phyloP scores from a whole-genome alignment of 1,140 invertebrate genomes.

The Bemisia tabaci region DNA sequence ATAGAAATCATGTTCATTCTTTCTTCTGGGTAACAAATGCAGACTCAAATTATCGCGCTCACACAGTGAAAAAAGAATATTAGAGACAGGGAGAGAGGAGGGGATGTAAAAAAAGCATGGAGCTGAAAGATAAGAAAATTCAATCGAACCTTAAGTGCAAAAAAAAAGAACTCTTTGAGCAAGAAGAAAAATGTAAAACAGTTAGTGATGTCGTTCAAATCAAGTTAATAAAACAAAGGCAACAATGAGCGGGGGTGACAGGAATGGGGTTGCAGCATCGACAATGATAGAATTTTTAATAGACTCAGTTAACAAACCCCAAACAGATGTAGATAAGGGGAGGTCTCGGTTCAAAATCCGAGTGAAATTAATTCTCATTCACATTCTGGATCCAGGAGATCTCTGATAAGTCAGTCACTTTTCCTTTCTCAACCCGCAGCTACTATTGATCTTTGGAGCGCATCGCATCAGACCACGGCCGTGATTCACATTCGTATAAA shows the following conservation, averaged over 20 bases:
- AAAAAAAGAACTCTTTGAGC: too few species aligned
- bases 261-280: not conserved
- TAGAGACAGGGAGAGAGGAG: not conserved
- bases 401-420: not conserved
- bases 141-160: not conserved
- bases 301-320: not conserved
- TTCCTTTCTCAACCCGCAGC: not conserved
- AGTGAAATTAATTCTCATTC: not conserved
- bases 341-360: not conserved
- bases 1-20: too few species aligned
- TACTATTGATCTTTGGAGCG: too few species aligned
- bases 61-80: too few species aligned
- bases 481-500: too few species aligned
- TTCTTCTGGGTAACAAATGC: too few species aligned
- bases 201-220: too few species aligned
- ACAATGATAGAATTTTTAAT: not conserved
- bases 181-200: too few species aligned
- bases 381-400: not conserved
- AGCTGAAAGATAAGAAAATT: too few species aligned
- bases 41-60: too few species aligned
- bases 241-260: not conserved
- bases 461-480: too few species aligned
- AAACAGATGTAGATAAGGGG: not conserved
- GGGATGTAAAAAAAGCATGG: not conserved
- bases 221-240: not conserved